These are phyloP conservation scores for Sipunculus nudus DNA, from an alignment of 2,888 invertebrate species.

Conservation along the genomic window DNA sequence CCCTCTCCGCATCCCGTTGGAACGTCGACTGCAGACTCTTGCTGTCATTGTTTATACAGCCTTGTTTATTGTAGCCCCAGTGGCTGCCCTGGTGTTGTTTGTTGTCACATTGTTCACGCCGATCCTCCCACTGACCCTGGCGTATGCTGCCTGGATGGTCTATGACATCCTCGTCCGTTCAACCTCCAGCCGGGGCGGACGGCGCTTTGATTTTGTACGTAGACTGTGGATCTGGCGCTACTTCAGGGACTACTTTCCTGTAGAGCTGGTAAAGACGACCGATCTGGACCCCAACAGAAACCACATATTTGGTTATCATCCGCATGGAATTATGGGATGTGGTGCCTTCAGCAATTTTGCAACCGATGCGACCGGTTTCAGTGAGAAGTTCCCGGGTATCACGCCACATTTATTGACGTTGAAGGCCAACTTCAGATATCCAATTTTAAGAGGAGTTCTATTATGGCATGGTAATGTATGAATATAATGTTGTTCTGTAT, in stretches of 20 bases:
- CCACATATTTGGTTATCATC: constrained; percentile 85
- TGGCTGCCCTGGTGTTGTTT: constrained; percentile 68
- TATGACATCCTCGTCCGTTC: constrained; percentile 72
- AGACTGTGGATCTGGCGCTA: constrained; percentile 77
- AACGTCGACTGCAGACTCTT: constrained; percentile 84
- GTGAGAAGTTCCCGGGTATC: constrained; percentile 68
- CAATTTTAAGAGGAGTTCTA: constrained; percentile 77
- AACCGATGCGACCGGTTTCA: constrained; percentile 72
- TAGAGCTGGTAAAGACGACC: constrained; percentile 81
- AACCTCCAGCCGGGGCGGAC: constrained; percentile 71
- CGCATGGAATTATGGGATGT: constrained; percentile 87
- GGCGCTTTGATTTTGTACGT: constrained; percentile 72
- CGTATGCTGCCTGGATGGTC: constrained; percentile 52
- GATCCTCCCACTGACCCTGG: constrained; percentile 62
- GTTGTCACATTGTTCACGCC: constrained; percentile 70
- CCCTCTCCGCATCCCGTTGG: constrained; percentile 79
- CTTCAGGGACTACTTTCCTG: constrained; percentile 82
- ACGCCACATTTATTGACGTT: constrained; percentile 73
- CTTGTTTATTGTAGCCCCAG: constrained; percentile 70
- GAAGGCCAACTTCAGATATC: constrained; percentile 78
- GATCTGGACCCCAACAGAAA: constrained; percentile 83
- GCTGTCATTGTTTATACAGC: constrained; percentile 79
- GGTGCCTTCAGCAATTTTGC: constrained; percentile 84
- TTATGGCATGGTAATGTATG: constrained; percentile 71
- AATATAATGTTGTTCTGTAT: not conserved